A percentile compares a stretch with the other conserved stretches of the same genome.
Evolutionary conservation across 2,113 vertebrate genomes (phyloP).

Genomic region (Perognathus longimembris): DNA sequence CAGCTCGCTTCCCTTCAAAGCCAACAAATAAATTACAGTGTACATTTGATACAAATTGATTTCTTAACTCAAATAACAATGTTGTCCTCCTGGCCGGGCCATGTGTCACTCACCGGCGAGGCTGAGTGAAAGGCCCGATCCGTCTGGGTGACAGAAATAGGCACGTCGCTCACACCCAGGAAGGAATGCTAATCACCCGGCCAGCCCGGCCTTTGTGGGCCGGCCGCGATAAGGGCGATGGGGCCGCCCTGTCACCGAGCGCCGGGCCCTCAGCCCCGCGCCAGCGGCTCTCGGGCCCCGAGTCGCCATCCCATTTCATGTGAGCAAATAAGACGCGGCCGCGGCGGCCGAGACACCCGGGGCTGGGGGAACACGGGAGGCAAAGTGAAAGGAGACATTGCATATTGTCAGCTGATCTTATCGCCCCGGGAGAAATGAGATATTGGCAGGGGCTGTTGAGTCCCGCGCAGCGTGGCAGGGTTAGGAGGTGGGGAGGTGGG

Average conservation of each 20-base stretch:
- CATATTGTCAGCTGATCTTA: constrained; percentile 97
- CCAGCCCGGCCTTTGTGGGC: constrained; percentile 98
- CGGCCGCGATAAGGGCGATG: constrained; percentile 96
- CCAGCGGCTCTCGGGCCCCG: constrained; percentile 85
- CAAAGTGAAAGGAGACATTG: constrained; percentile 91
- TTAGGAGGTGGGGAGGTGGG: constrained; percentile 97
- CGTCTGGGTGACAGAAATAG: constrained; percentile 98
- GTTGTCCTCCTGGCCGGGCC: constrained; percentile 98
- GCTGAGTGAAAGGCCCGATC: constrained; percentile 99
- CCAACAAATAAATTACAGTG: constrained; percentile 99
- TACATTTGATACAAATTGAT: constrained; percentile 99
- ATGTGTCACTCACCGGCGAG: constrained; percentile 98
- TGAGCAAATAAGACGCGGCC: constrained; percentile 88
- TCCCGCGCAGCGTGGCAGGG: constrained; percentile 95
- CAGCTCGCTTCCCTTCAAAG: constrained; percentile 99
- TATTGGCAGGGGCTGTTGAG: constrained; percentile 95
- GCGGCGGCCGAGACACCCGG: constrained; percentile 86
- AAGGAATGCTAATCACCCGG: constrained; percentile 98
- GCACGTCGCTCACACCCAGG: constrained; percentile 92
- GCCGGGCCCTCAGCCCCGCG: constrained; percentile 89
- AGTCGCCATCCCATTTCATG: constrained; percentile 91
- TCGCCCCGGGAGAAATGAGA: constrained; percentile 96
- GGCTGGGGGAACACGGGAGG: constrained; percentile 86
- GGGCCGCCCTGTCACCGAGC: constrained; percentile 92
- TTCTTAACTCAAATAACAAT: constrained; percentile 99